Evolutionary conservation across 2,888 invertebrate genomes (phyloP).

Genomic region (Tiliacea aurago): DNA sequence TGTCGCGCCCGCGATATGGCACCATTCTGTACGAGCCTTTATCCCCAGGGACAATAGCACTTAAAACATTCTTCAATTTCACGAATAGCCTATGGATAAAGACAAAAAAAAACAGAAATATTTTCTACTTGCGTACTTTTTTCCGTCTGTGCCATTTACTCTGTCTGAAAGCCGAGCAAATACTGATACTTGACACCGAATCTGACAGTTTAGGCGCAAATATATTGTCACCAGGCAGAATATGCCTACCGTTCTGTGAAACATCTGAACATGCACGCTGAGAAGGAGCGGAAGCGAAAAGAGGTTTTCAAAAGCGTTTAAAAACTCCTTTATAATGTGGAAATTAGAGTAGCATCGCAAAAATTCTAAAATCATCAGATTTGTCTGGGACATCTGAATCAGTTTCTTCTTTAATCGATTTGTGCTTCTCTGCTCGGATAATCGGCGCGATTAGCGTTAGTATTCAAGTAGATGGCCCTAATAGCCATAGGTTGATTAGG

Average conservation of each 20-base stretch:
- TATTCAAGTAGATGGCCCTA: not conserved
- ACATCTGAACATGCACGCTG: not conserved
- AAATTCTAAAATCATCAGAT: not conserved
- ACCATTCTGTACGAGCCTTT: no score
- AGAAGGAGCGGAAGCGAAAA: not conserved
- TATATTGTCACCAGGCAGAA: conserved; percentile 35
- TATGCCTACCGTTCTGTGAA: conserved; percentile 14
- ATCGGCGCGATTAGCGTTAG: not conserved
- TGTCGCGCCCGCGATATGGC: no score
- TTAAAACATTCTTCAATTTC: conserved; percentile 16
- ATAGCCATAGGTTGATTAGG: not conserved
- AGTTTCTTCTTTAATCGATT: not conserved
- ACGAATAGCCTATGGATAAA: not conserved
- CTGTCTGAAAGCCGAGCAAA: conserved; percentile 47
- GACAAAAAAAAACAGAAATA: conserved; percentile 5
- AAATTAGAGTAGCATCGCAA: not conserved
- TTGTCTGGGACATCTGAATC: accelerated
- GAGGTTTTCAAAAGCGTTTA: not conserved
- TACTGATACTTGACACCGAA: conserved; percentile 39
- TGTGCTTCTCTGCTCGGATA: not conserved
- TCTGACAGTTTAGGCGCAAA: conserved; percentile 31
- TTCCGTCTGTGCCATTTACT: conserved; percentile 4
- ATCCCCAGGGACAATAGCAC: not conserved
- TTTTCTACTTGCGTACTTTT: conserved; percentile 18
- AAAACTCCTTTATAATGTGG: not conserved